Conservation (phyloP, 2,888 invertebrate genomes). For the Drosophila subquinaria region DNA sequence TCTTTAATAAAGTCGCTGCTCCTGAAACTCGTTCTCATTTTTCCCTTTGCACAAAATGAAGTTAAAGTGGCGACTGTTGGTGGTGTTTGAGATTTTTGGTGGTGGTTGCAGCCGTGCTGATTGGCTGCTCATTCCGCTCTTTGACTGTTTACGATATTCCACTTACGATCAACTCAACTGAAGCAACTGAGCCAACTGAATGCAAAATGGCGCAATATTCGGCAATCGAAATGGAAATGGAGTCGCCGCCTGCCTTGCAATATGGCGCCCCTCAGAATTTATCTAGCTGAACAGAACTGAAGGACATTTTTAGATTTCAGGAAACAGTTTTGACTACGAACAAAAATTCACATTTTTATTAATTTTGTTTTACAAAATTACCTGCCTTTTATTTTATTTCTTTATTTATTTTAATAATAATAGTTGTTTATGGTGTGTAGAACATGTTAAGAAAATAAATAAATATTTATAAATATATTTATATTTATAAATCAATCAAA, state of each 20-base stretch:
- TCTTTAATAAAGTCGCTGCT: slow-evolving; percentile 64
- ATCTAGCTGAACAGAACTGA: background rate
- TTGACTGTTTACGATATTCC: slow-evolving; percentile 43
- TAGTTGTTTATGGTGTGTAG: no score
- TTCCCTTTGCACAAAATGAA: slow-evolving; percentile 65
- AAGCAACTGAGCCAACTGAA: background rate
- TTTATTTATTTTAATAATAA: no score
- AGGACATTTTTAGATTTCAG: background rate
- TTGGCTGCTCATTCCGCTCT: slow-evolving; percentile 33
- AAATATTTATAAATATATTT: no score
- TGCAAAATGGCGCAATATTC: slow-evolving; percentile 71
- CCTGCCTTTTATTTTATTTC: no score
- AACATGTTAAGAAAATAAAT: no score
- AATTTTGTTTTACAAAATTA: no score
- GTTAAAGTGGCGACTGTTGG: slow-evolving; percentile 48
- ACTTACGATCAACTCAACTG: slow-evolving; percentile 34
- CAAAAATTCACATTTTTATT: no score
- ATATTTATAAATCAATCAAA: no score
- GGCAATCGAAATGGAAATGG: slow-evolving; percentile 13
- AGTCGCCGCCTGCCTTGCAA: slow-evolving; percentile 12
- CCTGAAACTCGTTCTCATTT: slow-evolving; percentile 62
- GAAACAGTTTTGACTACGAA: no score
- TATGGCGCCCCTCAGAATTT: slow-evolving; percentile 26
- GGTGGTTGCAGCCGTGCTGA: slow-evolving; percentile 37
- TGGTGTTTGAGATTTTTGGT: slow-evolving; percentile 39